Base-by-base conservation (phyloP, 1,140 invertebrate genomes). In the Ceratosolen fusciceps region DNA sequence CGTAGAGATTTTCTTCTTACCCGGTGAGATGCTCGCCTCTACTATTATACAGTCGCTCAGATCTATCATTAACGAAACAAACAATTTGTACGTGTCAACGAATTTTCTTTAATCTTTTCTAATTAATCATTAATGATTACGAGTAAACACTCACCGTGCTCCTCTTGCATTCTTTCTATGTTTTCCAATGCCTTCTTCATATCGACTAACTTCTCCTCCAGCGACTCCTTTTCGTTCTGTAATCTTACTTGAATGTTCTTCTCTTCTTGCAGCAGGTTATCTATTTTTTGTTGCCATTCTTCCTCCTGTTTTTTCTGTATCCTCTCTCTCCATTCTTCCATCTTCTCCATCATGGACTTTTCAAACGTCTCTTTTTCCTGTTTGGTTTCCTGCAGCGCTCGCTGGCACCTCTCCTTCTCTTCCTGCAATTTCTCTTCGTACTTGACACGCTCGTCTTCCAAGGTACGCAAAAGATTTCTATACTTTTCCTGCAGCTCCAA, bases 361-460 rank as follows among this genome's bases (percentile, higher is more conserved):
- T 92, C 90, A 4, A 91, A 84, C 58, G 84, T 83, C 47, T 87
- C 85, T 82, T 90, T 91, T 54, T 92, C 88, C 49, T 88, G 87
- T 73, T 90, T 89, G 21, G 87, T 90, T 58, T 85, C 84, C 26
- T 91, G 84, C n/a, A 92, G 82, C 77, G 89, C 88, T 56, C 90
- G 86, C 82, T 91, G 86, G 82, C 91, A 89, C 74, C 91, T 91
- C 70, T 86, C 82, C 72, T 89, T 91, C n/a, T 92, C 90, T 31
- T 87, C 86, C 1, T 89, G 84, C 71, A 92, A 84, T 80, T 89
- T 85, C 24, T 88, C 86, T 74, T 92, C 89, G 82, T 92, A 92
- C 58, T 91, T 89, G 10, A 86, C 74, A 62, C 85, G 89, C 74
- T 92, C 92, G 52, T 89, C 86, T 70, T 91, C 89, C 2, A 92